Evolutionary conservation across 1,140 invertebrate species (phyloP), one percentile per base, ranked within the genome.

Genomic region (Caenorhabditis latens): DNA sequence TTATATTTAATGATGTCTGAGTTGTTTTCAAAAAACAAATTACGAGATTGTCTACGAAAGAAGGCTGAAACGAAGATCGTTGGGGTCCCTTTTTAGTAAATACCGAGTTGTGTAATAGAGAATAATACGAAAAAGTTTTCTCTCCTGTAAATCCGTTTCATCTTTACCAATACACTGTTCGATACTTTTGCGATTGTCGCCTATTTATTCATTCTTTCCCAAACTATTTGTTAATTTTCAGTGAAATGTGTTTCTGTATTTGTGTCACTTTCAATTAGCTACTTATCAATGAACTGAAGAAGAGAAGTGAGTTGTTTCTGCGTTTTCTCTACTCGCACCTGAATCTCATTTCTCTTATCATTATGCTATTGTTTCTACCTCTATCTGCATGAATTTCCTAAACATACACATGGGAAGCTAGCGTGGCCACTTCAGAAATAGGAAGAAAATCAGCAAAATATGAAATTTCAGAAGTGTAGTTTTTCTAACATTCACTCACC

Each of bases 341-440:
- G 46, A 50, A 46, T 79, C 46, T 79, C 19, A 8, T 43, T 43
- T 32, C 61, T 63, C 61, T 63, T 63, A 63, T 63, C 61, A 32
- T 63, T 8, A 71, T 71, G 14, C 9, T 40, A 43, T 71, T 71
- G 40, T 21, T 71, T 50, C 24, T 50, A 24, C 53, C 21, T 50
- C 43, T 79, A 79, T 79, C 46, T 79, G 24, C n/a, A 50, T 42
- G 46, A n/a, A 53, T 79, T 50, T 79, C 71, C 46, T 40, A 79
- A 53, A 79, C 19, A 24, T 24, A 40, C 71, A 79, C 71, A n/a
- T 79, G 71, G 16, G 6, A 79, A 50, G 40, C 46, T 6, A 79
- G 46, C 71, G 46, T 79, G 71, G 71, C 46, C 19, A 79, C 46
- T n/a, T 53, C 43, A 79, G 46, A 79, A 79, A 53, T 2, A 65